phyloP scores from a whole-genome alignment of 2,888 invertebrate genomes.

The Trypoxylon attenuatum region DNA sequence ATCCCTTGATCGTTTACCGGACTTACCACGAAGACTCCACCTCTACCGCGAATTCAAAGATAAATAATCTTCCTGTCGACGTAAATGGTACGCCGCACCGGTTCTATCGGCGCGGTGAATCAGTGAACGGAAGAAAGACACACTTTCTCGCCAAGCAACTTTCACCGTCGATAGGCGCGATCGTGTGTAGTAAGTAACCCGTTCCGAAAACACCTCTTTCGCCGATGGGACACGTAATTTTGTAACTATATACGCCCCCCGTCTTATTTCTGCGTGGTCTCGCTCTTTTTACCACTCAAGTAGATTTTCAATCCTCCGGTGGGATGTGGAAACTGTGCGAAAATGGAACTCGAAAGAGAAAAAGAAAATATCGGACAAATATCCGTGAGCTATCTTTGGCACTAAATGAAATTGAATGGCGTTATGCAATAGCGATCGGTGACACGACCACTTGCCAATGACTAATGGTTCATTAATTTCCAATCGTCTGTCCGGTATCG shows the following conservation, averaged over 20 bases:
- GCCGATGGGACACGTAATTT: constrained; percentile 26
- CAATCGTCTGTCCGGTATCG: background rate
- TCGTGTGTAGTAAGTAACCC: constrained; percentile 54
- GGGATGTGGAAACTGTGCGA: background rate
- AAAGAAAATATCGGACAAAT: constrained; percentile 1
- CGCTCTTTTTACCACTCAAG: background rate
- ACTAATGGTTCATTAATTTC: constrained; percentile 13
- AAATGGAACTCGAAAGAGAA: background rate
- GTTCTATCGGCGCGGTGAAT: constrained; percentile 68
- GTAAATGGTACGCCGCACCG: constrained; percentile 3
- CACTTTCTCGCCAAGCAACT: constrained; percentile 73
- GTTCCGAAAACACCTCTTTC: constrained; percentile 61
- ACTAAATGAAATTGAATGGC: constrained; percentile 3
- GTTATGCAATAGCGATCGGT: constrained; percentile 15
- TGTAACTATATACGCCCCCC: constrained; percentile 8
- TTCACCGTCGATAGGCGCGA: constrained; percentile 72
- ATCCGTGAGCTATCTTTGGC: constrained; percentile 36
- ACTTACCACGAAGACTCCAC: background rate
- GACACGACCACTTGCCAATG: background rate
- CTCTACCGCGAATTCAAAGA: background rate
- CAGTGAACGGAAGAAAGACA: constrained; percentile 72
- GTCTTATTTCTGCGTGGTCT: background rate
- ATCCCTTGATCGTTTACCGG: no score
- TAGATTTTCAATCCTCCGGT: background rate
- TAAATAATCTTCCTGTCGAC: constrained; percentile 17